Evolutionary conservation across 2,888 invertebrate species (phyloP), one percentile per base, ranked within the genome.

Genomic region (Plebejus melissa): DNA sequence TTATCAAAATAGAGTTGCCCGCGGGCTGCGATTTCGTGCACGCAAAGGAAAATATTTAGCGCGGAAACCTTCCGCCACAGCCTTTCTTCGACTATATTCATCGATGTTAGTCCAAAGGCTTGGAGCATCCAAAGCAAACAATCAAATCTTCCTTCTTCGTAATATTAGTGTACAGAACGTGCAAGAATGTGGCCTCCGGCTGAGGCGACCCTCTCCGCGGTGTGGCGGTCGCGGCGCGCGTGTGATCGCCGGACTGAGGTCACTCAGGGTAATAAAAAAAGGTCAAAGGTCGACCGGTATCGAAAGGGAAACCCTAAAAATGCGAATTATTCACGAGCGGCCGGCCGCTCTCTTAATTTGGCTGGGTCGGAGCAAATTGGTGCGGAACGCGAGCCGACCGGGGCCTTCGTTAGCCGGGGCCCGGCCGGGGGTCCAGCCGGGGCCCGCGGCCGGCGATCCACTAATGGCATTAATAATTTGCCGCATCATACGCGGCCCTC

Each of bases 401-500:
- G 16, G 65, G 72, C 72, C 50, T 72, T 72, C 72, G 72, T 72
- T 72, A 72, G 74, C 32, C 72, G 36, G 16, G 22, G n/a, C 6
- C 32, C 74, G 7, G 16, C 32, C 2, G 32, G 32, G 28, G 46
- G 28, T 11, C 16, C 54, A 1, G 22, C 46, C 54, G 54, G 54
- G 72, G 46, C 22, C 32, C 74, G 32, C 50, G 74, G 50, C 22
- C 50, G 54, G 32, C 50, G 54, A 11, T 46, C n/a, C 57, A n/a
- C 74, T 74, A 74, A 74, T 74, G 74, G 58, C 57, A 74, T 74
- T 74, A 74, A 74, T 74, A 74, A 74, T 74, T 41, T 60, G 60
- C 41, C 74, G 38, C 38, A 74, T 74, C 74, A 74, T 74, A 74
- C 74, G 58, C 50, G 32, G 32, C 41, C 50, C 72, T 28, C 2